Base-by-base conservation (phyloP, 53 echinoderm and acorn worm genomes). In the Arbacia lixula region DNA sequence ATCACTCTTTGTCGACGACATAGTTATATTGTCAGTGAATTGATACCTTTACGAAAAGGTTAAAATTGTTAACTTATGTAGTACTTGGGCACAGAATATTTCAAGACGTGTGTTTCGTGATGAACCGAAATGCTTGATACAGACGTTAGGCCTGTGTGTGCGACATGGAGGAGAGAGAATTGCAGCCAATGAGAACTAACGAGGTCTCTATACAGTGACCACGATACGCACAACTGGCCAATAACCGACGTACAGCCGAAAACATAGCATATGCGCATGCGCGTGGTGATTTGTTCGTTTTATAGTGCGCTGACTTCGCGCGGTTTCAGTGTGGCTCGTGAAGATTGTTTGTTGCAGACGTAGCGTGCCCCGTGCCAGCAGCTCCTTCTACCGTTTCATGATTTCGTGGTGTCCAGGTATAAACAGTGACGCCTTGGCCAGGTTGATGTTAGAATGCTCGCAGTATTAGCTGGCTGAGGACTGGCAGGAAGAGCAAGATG, bases 191-290 rank as follows among this genome's bases (percentile, higher is more conserved):
- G 27, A 32, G 32, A 61, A 61, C 63, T 28, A 19, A 20, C 22
- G 63, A 19, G 49, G 1, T 20, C 19, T 20, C 21, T 34, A 17
- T 62, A 50, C 43, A 11, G 82, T 81, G 82, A 81, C 82, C 63
- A 12, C 46, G 62, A 81, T 63, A 63, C 65, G 82, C 82, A 63
- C 64, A 63, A 63, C 82, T 63, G 82, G 22, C 82, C 82, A 81
- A 81, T 81, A 31, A 64, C 38, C 37, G 78, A 20, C 60, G 37
- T 77, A 25, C 34, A 58, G 39, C 78, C 57, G 56, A 36, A 58
- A 37, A 34, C 12, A 2, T 22, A 32, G 16, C 30, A 22, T 29
- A 31, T 41, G 49, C 62, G 82, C 62, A 63, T 81, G 82, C 64
- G 82, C 64, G 12, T 41, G 29, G 28, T 41, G 64, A 28, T 20